These are phyloP conservation scores for Julus scandinavius DNA, from an alignment of 2,888 invertebrate species.

Conservation along the genomic window DNA sequence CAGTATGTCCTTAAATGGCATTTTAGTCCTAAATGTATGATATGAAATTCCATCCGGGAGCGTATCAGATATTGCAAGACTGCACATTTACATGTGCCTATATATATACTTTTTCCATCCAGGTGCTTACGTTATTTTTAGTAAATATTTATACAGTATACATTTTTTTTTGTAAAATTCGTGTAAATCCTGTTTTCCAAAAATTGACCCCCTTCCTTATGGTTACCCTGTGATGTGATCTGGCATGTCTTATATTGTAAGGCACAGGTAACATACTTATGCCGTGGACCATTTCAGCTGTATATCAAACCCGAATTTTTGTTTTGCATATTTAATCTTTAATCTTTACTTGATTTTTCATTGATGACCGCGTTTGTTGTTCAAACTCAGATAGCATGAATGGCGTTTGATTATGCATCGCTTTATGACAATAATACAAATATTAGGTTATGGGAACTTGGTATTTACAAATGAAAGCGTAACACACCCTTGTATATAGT, in stretches of 20 bases:
- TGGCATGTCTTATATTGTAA: neutral
- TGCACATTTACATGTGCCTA: too few relatives aligned
- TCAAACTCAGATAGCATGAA: neutral
- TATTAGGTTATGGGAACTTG: neutral
- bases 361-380: neutral
- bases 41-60: too few relatives aligned
- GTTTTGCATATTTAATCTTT: neutral
- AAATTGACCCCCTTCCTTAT: neutral
- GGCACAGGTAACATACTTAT: constrained; percentile 16
- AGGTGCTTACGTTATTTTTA: too few relatives aligned
- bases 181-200: too few relatives aligned
- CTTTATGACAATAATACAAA: neutral
- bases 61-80: too few relatives aligned
- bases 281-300: neutral
- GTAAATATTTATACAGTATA: too few relatives aligned
- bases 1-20: too few relatives aligned
- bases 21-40: too few relatives aligned
- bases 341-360: neutral
- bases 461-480: neutral
- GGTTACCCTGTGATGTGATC: neutral
- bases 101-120: too few relatives aligned
- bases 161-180: too few relatives aligned
- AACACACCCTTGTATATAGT: neutral
- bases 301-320: neutral
- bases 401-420: constrained; percentile 5